phyloP scores from a whole-genome alignment of 2,113 vertebrate genomes.

The Odobenus rosmarus region DNA sequence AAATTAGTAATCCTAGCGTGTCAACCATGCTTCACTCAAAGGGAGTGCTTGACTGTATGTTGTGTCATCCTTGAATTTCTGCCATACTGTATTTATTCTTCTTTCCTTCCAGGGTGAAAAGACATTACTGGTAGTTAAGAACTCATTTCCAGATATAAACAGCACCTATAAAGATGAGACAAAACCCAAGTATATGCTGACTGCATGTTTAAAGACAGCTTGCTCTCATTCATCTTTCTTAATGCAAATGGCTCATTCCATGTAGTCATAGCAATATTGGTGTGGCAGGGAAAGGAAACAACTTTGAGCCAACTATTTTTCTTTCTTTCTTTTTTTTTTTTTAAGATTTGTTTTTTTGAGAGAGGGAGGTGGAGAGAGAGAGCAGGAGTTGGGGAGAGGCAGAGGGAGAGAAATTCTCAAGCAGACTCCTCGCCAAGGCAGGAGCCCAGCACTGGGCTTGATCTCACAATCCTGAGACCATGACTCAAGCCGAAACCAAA shows the following conservation, averaged over 20 bases:
- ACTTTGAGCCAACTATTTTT: not conserved
- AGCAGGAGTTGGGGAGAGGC: not conserved
- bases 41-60: not conserved
- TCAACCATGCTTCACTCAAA: not conserved
- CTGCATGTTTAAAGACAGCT: not conserved
- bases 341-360: not conserved
- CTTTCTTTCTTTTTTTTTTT: too few relatives aligned
- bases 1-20: not conserved
- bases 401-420: not conserved
- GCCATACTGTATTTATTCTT: not conserved
- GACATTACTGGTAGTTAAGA: not conserved
- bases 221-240: not conserved
- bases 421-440: not conserved
- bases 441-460: not conserved
- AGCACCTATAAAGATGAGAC: not conserved
- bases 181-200: not conserved
- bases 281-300: not conserved
- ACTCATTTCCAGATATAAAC: not conserved
- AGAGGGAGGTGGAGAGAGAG: not conserved
- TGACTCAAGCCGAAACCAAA: not conserved
- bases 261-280: not conserved
- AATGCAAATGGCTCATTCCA: not conserved
- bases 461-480: not conserved
- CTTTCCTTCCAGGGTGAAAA: not conserved
- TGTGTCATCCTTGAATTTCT: constrained; percentile 51